These are phyloP conservation scores for Zaprionus davidi DNA, from an alignment of 1,140 invertebrate species.

Conservation along the genomic window DNA sequence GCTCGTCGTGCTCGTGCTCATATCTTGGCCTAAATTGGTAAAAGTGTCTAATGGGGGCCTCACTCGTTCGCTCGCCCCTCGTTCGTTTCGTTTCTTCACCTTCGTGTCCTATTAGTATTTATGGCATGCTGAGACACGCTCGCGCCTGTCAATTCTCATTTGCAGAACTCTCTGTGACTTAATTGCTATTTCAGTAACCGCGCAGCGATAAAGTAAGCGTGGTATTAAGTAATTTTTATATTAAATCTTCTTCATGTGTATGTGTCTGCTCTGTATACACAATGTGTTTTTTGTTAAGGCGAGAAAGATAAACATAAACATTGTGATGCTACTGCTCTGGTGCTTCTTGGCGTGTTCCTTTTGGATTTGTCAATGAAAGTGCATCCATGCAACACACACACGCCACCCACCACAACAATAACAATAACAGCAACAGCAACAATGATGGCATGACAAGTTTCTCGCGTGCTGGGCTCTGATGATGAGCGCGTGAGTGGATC, in stretches of 20 bases:
- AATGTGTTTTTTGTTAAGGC: not conserved
- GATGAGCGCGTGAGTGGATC: slow-evolving; percentile 40
- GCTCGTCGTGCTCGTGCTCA: slow-evolving; percentile 30
- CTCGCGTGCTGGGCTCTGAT: slow-evolving; percentile 36
- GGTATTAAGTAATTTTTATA: slow-evolving; percentile 48
- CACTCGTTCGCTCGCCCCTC: not conserved
- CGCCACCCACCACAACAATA: slow-evolving; percentile 34
- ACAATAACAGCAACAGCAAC: slow-evolving; percentile 20
- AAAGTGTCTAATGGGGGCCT: slow-evolving; percentile 65
- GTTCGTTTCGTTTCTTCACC: slow-evolving; percentile 5
- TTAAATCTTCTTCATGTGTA: slow-evolving; percentile 38
- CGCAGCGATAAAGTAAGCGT: slow-evolving; percentile 23
- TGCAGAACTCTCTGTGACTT: slow-evolving; percentile 46
- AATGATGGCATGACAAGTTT: slow-evolving; percentile 40
- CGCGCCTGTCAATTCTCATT: slow-evolving; percentile 41
- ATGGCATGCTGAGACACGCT: slow-evolving; percentile 31
- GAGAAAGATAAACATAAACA: slow-evolving; percentile 45
- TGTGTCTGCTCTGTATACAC: not conserved
- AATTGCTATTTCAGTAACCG: slow-evolving; percentile 55
- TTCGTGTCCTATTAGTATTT: slow-evolving; percentile 43
- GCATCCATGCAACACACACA: slow-evolving; percentile 37
- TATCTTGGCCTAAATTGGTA: slow-evolving; percentile 67
- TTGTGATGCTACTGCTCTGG: slow-evolving; percentile 5
- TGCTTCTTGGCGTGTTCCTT: slow-evolving; percentile 17
- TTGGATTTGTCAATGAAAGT: slow-evolving; percentile 51